Base-by-base conservation (phyloP, 1,140 invertebrate species). In the Bombyx mandarina region DNA sequence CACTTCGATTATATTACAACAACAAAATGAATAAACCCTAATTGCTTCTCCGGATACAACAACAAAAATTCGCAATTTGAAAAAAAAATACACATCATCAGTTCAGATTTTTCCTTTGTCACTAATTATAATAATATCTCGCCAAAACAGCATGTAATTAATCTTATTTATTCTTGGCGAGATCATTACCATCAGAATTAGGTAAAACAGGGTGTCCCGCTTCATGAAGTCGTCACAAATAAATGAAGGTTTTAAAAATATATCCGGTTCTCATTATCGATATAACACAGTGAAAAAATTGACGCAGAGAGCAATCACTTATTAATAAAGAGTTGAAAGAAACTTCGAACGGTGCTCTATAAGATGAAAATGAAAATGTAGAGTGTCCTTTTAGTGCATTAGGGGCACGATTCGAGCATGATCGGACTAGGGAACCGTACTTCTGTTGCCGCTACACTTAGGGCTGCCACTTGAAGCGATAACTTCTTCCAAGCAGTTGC, bases 201-300 rank as follows among this genome's bases (percentile, higher is more conserved):
- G 77, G 80, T 64, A 56, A 69, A 77, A 75, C 79, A 48, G 72
- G 75, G 78, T 69, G 63, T 57, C 46, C 9, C 3, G 22, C 61
- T 62, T 66, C 62, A 69, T 65, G 45, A 62, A 65, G 43, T 58
- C 52, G 64, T 53, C 52, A 18, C 18, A 51, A 62, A 75, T 69
- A 74, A 77, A 71, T 67, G 59, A 57, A 63, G 65, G 67, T 71
- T 71, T 65, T 65, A 67, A 68, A 64, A 66, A 64, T 64, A 35
- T 35, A 65, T 69, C 64, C 69, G 55, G 75, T 68, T 63, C 66
- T 66, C 67, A 78, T 80, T 83, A 77, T 64, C 57, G 73, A 86
- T 78, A 77, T 78, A 78, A 66, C 63, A 73, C 83, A 83, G 83
- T 83, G 83, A 79, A 80, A 83, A 78, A 79, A 69, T 71, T 77